Percentiles rank a stretch among this genome's conserved stretches.
Evolutionary conservation across 2,797 vertebrate genomes (phyloP).

Genomic region (Gambelia wislizenii): DNA sequence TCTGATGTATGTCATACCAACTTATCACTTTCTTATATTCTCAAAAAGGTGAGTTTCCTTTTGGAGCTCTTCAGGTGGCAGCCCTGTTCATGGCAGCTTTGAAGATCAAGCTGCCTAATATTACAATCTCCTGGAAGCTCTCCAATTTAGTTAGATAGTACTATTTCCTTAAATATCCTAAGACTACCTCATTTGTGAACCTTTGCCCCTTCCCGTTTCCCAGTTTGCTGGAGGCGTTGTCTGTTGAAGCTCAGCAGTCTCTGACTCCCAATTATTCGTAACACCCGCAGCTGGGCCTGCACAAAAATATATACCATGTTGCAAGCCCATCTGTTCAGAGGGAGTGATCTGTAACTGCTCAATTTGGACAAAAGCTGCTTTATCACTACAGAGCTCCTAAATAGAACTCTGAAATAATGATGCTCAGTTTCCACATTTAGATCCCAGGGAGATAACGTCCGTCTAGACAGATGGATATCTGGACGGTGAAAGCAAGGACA

Average conservation of each 20-base stretch:
- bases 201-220: slow-evolving; percentile 59
- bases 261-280: slow-evolving; percentile 65
- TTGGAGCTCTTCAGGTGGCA: not conserved
- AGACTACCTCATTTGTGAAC: slow-evolving; percentile 33
- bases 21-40: not conserved
- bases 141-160: slow-evolving; percentile 19
- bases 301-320: slow-evolving; percentile 73
- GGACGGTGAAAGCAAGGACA: slow-evolving; percentile 68
- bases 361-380: slow-evolving; percentile 64
- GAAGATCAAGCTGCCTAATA: not conserved
- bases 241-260: slow-evolving; percentile 62
- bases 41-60: not conserved
- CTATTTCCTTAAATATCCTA: slow-evolving; percentile 37
- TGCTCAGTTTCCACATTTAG: slow-evolving; percentile 75
- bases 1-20: not conserved
- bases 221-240: slow-evolving; percentile 57
- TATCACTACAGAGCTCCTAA: slow-evolving; percentile 73
- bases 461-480: slow-evolving; percentile 73
- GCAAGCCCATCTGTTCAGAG: slow-evolving; percentile 76
- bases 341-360: slow-evolving; percentile 72
- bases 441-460: slow-evolving; percentile 73
- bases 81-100: not conserved
- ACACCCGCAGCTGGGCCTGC: slow-evolving; percentile 74
- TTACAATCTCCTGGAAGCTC: not conserved
- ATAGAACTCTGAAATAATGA: slow-evolving; percentile 77